Base-by-base conservation (phyloP, 2,113 vertebrate genomes). In the Callithrix jacchus region DNA sequence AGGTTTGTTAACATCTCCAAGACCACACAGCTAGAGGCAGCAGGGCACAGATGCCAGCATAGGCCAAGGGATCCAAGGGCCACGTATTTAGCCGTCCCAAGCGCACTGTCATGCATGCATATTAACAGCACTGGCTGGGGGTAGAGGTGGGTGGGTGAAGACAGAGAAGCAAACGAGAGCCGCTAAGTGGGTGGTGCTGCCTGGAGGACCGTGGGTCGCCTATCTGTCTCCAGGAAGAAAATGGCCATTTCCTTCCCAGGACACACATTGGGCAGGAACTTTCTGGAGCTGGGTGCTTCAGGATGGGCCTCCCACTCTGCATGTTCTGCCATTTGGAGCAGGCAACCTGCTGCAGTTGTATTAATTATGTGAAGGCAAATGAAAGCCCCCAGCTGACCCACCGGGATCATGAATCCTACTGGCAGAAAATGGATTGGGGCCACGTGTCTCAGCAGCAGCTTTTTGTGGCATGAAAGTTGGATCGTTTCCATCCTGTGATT, bases 41-140 rank as follows among this genome's bases (percentile, higher is more conserved):
- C 37, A 27, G 52, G 35, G 54, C 17, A 0, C 54, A n/a, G 84
- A 32, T 18, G 23, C n/a, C 71, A 35, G 6, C 35, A n/a, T 30
- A 79, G 52, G 83, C 6, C 1, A 10, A 2, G n/a, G 13, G 81
- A 4, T 40, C 54, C 30, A 5, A 58, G 64, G 27, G 54, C 27
- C 4, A 1, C 0, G 0, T 49, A 0, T 35, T 25, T 42, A 5
- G 37, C 16, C 5, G 2, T 13, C 14, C 0, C 6, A 32, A 14
- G 3, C 89, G 18, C 42, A 8, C 40, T 10, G 5, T 66, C 40
- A 5, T 27, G 1, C 37, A 8, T 56, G 20, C 71, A 2, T 8
- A 17, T 12, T 8, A 18, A 49, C 6, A 1, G 21, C 8, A 2
- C 37, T 8, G 1, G 35, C 45, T 49, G 45, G 47, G 42, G 49